Conservation (phyloP, 2,797 vertebrate genomes). For the Cichlasoma orientale region DNA sequence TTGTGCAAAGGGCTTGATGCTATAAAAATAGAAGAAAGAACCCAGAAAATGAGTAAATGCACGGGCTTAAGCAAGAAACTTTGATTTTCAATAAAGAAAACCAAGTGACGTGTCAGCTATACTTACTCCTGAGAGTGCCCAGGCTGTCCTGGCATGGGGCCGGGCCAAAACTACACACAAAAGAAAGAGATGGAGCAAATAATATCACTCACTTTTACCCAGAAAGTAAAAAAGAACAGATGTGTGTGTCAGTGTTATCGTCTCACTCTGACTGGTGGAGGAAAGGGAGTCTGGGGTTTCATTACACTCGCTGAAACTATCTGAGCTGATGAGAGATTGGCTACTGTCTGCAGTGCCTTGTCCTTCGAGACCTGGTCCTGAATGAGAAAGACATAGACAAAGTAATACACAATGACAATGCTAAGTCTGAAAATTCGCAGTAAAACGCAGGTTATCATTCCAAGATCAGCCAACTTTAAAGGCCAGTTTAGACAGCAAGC, state of each 20-base stretch:
- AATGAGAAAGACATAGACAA: constrained; percentile 24
- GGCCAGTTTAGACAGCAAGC: constrained; percentile 62
- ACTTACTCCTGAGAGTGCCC: constrained; percentile 99
- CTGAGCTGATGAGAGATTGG: constrained; percentile 95
- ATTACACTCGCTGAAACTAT: constrained; percentile 95
- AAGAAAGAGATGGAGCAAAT: constrained; percentile 20
- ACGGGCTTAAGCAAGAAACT: background rate
- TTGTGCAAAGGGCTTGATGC: constrained; percentile 97
- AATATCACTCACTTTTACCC: constrained; percentile 25
- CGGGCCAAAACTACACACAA: constrained; percentile 88
- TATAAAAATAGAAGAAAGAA: constrained; percentile 63
- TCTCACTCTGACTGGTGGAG: constrained; percentile 90
- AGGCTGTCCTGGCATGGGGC: constrained; percentile 92
- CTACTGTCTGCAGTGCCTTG: constrained; percentile 96
- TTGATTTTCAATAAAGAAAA: constrained; percentile 25
- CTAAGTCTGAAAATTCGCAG: background rate
- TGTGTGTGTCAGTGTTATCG: constrained; percentile 16
- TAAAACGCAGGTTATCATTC: constrained; percentile 11
- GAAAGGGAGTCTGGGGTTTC: constrained; percentile 89
- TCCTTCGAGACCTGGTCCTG: constrained; percentile 98
- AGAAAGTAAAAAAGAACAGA: constrained; percentile 28
- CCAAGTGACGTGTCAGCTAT: constrained; percentile 1
- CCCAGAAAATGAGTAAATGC: constrained; percentile 13
- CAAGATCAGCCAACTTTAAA: constrained; percentile 39
- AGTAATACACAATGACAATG: constrained; percentile 12